Percentiles rank a stretch among this genome's conserved stretches.
These are phyloP conservation scores for Acleris cristana DNA, from an alignment of 2,888 invertebrate genomes.

Conservation along the genomic window DNA sequence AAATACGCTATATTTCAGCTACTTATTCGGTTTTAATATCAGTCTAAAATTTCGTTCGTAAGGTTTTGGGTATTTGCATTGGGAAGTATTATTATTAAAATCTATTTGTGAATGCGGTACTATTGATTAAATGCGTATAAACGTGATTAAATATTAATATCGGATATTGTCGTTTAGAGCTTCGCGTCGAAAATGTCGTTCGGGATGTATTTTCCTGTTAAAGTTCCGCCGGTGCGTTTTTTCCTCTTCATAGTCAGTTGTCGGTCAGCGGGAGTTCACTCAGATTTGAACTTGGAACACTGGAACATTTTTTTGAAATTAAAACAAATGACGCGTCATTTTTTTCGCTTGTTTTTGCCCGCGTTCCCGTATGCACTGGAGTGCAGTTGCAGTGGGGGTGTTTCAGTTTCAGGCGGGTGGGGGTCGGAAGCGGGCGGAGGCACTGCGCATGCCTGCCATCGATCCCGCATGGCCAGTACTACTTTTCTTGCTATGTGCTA, in stretches of 20 bases:
- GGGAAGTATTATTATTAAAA: slow-evolving; percentile 60
- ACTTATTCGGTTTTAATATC: slow-evolving; percentile 78
- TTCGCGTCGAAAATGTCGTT: slow-evolving; percentile 40
- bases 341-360: slow-evolving; percentile 53
- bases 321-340: slow-evolving; percentile 39
- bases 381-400: slow-evolving; percentile 75
- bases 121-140: slow-evolving; percentile 44
- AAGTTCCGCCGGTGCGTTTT: slow-evolving; percentile 64
- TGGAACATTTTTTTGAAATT: slow-evolving; percentile 17
- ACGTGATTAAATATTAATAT: slow-evolving; percentile 53
- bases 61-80: slow-evolving; percentile 76
- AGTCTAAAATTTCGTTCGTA: slow-evolving; percentile 83
- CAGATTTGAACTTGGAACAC: slow-evolving; percentile 24
- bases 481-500: slow-evolving; percentile 57
- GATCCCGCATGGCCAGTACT: slow-evolving; percentile 72
- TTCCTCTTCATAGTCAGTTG: slow-evolving; percentile 78
- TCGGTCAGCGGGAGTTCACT: slow-evolving; percentile 37
- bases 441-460: slow-evolving; percentile 77
- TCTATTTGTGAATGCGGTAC: slow-evolving; percentile 38
- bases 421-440: slow-evolving; percentile 56
- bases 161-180: slow-evolving; percentile 29
- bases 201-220: slow-evolving; percentile 50
- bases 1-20: slow-evolving; percentile 77
- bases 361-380: slow-evolving; percentile 77
- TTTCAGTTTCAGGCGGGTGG: slow-evolving; percentile 55